Evolutionary conservation across 2,113 vertebrate species (phyloP), one percentile per base, ranked within the genome.

Genomic region (Oncorhynchus nerka): DNA sequence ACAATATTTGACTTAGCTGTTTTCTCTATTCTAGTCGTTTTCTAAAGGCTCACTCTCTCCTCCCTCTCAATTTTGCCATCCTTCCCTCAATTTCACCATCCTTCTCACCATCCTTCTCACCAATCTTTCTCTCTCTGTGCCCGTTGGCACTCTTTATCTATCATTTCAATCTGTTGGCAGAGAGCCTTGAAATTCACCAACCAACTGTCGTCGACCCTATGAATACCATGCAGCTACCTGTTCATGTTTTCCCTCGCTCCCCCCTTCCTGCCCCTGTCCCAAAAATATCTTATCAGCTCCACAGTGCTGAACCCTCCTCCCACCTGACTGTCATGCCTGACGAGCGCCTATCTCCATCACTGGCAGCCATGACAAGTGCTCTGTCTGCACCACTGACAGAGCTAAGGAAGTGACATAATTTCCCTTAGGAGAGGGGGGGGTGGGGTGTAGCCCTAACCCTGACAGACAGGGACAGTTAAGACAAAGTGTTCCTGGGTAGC

Each of bases 361-460:
- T 87, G 81, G 84, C 86, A 84, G 84, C 73, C 81, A 86, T 71
- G 86, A 85, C 84, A 87, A 81, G 84, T 79, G 19, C 59, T 62
- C 59, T 62, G n/a, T n/a, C 59, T 69, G 75, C 80, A 85, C 86
- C 84, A 79, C 78, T 59, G 80, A 64, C 67, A 75, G 74, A 90
- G 91, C 88, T 85, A 84, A 90, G 88, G 89, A 91, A 89, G 80
- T 93, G 90, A 93, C 90, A 92, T 91, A 84, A 87, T 84, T 88
- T 90, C 86, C 87, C 90, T 82, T 48, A 81, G 90, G 88, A 82
- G 68, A 76, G 79, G 82, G 59, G 80, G 81, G 84, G 73, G 69
- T 24, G 75, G 59, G 57, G 86, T 75, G 30, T 80, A 84, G 78
- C 73, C 81, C 84, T 90, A 55, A 16, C 16, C 49, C 49, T 55